phyloP scores from a whole-genome alignment of 2,797 vertebrate genomes.

The Urocyon cinereoargenteus region DNA sequence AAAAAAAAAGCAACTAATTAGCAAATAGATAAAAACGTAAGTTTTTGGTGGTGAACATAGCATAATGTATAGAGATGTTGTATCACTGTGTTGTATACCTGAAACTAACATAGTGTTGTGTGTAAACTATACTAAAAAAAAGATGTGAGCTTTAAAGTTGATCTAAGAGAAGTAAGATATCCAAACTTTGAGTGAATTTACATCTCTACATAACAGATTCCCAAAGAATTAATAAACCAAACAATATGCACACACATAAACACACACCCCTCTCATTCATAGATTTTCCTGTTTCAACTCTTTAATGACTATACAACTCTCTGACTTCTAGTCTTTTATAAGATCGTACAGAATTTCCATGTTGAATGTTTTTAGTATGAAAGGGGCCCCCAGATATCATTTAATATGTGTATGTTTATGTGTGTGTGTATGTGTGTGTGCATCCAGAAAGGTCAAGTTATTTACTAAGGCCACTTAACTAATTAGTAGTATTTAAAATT shows the following conservation, averaged over 20 bases:
- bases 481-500: constrained; percentile 21
- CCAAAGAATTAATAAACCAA: neutral
- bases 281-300: neutral
- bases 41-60: neutral
- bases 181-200: neutral
- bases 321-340: neutral
- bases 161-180: neutral
- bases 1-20: neutral
- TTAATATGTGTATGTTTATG: neutral
- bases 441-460: neutral
- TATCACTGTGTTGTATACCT: neutral
- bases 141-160: neutral
- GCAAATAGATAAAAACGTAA: constrained; percentile 23
- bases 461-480: neutral
- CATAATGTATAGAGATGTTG: neutral
- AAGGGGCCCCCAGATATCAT: neutral
- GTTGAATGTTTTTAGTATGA: constrained; percentile 23
- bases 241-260: neutral
- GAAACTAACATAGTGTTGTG: neutral
- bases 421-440: too few relatives aligned
- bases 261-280: neutral
- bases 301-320: neutral
- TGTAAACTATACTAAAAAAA: neutral
- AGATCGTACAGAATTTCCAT: neutral
- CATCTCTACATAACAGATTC: neutral